These are phyloP conservation scores for Ypsolopha scabrella DNA, from an alignment of 2,888 invertebrate genomes.

Conservation along the genomic window DNA sequence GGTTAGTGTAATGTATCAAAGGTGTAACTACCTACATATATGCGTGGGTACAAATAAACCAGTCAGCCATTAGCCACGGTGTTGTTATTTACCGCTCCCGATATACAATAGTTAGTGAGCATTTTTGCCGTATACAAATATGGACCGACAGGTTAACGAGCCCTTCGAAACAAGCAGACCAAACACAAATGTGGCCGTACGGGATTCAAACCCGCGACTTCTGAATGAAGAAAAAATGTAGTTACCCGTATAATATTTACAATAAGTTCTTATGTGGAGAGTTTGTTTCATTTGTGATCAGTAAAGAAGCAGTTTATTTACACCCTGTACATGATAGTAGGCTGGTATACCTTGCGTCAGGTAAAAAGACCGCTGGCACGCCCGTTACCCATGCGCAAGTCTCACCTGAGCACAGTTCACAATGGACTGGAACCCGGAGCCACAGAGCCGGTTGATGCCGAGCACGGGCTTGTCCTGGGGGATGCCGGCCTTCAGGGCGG, in stretches of 20 bases:
- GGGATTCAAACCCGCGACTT: background rate
- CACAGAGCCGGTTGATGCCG: conserved; percentile 94
- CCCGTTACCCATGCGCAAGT: background rate
- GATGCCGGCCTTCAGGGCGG: conserved; percentile 86
- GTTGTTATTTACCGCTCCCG: no score
- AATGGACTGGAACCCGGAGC: conserved; percentile 97
- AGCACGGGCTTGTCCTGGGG: conserved; percentile 88
- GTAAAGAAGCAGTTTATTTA: no score
- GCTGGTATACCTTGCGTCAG: background rate
- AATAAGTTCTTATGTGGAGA: no score
- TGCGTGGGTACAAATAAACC: no score
- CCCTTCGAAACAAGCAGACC: no score
- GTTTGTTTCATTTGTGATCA: no score
- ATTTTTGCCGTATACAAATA: background rate
- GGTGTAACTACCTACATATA: no score
- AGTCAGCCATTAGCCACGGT: no score
- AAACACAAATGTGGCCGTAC: background rate
- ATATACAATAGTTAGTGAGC: no score
- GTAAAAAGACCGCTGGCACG: background rate
- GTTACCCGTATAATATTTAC: no score
- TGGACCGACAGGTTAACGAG: no score
- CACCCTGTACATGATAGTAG: background rate
- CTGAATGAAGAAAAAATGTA: background rate
- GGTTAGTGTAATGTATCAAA: no score
- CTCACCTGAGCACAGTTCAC: conserved; percentile 89